phyloP scores from a whole-genome alignment of 2,797 vertebrate genomes.

The Syngnathus rostellatus region DNA sequence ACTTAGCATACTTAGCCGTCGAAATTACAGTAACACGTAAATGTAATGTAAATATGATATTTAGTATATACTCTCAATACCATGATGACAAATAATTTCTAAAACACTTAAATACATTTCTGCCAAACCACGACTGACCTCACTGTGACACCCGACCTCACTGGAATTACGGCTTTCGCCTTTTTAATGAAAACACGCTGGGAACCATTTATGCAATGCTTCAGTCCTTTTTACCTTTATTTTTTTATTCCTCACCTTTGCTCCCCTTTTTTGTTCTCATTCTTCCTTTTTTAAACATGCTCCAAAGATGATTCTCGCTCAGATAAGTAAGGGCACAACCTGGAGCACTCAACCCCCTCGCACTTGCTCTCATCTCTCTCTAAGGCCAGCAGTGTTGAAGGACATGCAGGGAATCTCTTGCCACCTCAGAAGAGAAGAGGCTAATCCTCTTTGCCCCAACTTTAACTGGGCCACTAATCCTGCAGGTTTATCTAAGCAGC shows the following conservation, averaged over 20 bases:
- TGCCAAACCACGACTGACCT: constrained; percentile 28
- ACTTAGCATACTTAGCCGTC: not conserved
- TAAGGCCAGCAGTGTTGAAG: constrained; percentile 65
- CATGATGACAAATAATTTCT: constrained; percentile 18
- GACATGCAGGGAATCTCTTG: constrained; percentile 70
- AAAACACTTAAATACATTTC: constrained; percentile 8
- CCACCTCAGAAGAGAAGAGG: constrained; percentile 71
- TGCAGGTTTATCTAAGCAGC: constrained; percentile 75
- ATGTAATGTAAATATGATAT: constrained; percentile 12
- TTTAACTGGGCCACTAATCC: constrained; percentile 82
- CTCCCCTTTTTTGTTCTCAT: not conserved
- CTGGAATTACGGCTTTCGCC: constrained; percentile 41
- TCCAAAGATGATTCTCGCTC: constrained; percentile 26
- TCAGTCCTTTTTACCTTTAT: constrained; percentile 40
- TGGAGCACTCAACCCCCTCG: constrained; percentile 22
- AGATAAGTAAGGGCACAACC: constrained; percentile 23
- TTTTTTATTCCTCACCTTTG: constrained; percentile 28
- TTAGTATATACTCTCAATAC: constrained; percentile 16
- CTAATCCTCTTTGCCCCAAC: constrained; percentile 81
- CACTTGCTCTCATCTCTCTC: constrained; percentile 12
- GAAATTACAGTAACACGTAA: not conserved
- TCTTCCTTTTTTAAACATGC: constrained; percentile 17
- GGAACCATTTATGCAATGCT: constrained; percentile 33
- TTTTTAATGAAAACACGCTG: constrained; percentile 47
- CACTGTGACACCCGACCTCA: constrained; percentile 26